Evolutionary conservation across 2,888 invertebrate species (phyloP).

Genomic region (Rhaphigaster nebulosa): DNA sequence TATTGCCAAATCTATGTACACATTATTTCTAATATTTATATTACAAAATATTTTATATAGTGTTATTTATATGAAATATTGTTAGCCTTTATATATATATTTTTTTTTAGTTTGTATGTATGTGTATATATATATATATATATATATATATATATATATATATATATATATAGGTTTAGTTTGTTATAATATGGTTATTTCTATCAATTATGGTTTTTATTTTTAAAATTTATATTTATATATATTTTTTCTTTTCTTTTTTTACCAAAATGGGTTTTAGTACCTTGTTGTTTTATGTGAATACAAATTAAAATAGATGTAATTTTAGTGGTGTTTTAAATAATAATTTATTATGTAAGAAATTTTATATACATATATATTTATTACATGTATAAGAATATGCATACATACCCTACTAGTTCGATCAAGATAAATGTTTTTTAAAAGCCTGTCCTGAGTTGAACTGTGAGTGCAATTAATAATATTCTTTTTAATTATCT

Average conservation of each 20-base stretch:
- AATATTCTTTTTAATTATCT: background rate
- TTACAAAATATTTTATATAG: constrained; percentile 50
- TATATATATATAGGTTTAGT: constrained; percentile 1
- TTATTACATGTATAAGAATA: constrained; percentile 44
- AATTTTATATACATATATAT: constrained; percentile 52
- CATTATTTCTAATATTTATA: constrained; percentile 55
- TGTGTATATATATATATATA: too few relatives aligned
- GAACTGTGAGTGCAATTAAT: constrained; percentile 15
- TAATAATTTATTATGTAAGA: constrained; percentile 47
- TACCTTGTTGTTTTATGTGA: constrained; percentile 53
- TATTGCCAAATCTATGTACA: constrained; percentile 58
- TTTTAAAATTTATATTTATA: background rate
- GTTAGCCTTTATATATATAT: constrained; percentile 27
- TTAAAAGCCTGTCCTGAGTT: constrained; percentile 24
- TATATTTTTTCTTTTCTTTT: background rate
- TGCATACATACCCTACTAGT: constrained; percentile 28
- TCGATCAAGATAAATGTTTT: background rate
- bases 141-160: too few relatives aligned
- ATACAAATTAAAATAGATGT: constrained; percentile 45
- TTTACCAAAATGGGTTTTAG: constrained; percentile 55
- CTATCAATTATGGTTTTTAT: constrained; percentile 23
- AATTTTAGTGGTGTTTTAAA: constrained; percentile 56
- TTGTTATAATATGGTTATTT: constrained; percentile 22
- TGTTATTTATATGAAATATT: constrained; percentile 54
- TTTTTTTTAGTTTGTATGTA: constrained; percentile 13